A percentile compares a stretch with the other conserved stretches of the same genome.
These are phyloP conservation scores for Sciurus niger DNA, from an alignment of 2,113 vertebrate genomes.

Conservation along the genomic window DNA sequence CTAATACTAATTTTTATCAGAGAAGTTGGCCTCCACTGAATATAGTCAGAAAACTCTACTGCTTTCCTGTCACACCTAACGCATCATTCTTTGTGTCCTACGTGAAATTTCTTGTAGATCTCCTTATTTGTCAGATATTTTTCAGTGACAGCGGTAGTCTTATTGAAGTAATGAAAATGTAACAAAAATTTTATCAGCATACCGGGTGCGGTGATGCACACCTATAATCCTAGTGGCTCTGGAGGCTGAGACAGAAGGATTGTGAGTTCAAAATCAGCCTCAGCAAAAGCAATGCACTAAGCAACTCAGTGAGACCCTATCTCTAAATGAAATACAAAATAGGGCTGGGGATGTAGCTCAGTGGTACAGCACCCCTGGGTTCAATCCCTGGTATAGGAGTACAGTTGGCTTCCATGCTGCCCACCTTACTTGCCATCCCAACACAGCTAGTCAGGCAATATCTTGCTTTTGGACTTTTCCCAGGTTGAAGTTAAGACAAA, in stretches of 20 bases:
- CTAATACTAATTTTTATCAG: slow-evolving; percentile 51
- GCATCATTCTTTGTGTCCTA: not conserved
- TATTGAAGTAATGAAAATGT: not conserved
- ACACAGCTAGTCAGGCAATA: not conserved
- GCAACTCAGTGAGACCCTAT: too few species aligned
- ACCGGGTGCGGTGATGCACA: too few species aligned
- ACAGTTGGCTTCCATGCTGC: not conserved
- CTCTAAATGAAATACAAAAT: too few species aligned
- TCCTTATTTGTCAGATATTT: not conserved
- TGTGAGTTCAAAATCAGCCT: too few species aligned
- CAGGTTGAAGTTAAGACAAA: slow-evolving; percentile 19
- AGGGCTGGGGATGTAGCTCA: too few species aligned
- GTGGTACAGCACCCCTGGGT: too few species aligned
- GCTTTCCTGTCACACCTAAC: not conserved
- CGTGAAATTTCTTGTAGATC: not conserved
- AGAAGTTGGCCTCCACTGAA: not conserved
- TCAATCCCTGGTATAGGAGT: not conserved
- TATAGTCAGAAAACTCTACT: not conserved
- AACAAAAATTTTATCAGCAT: not conserved
- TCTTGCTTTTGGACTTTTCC: not conserved
- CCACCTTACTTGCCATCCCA: not conserved
- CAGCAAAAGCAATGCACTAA: too few species aligned
- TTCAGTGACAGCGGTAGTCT: not conserved
- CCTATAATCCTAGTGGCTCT: too few species aligned
- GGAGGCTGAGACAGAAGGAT: too few species aligned